Evolutionary conservation across 2,113 vertebrate species (phyloP).

Genomic region (Balaeniceps rex): DNA sequence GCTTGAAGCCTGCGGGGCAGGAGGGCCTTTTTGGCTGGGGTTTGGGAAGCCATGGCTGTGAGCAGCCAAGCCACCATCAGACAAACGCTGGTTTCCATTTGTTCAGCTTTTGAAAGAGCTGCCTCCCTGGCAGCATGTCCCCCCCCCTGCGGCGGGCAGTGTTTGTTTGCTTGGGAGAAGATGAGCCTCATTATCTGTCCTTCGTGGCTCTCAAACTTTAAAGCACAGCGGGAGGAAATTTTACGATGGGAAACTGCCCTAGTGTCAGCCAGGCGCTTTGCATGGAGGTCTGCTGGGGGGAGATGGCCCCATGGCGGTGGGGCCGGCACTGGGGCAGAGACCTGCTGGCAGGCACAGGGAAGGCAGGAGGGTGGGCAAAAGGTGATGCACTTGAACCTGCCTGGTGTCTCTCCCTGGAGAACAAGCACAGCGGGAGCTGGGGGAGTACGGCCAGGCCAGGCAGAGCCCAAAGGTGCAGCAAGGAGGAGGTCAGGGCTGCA

Average conservation of each 20-base stretch:
- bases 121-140: not conserved
- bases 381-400: not conserved
- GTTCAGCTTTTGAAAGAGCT: constrained; percentile 10
- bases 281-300: not conserved
- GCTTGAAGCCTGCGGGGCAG: not conserved
- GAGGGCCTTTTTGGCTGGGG: not conserved
- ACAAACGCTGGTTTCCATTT: constrained; percentile 2
- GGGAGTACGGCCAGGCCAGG: not conserved
- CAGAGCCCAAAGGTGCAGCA: rapidly evolving
- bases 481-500: not conserved
- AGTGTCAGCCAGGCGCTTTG: not conserved
- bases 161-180: constrained; percentile 51
- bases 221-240: constrained; percentile 23
- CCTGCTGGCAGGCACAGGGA: not conserved
- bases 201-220: not conserved
- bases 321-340: not conserved
- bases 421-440: not conserved
- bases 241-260: constrained; percentile 45
- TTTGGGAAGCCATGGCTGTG: not conserved
- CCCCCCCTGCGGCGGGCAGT: not conserved
- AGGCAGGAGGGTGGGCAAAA: not conserved
- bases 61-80: not conserved
- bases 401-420: rapidly evolving
- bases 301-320: rapidly evolving
- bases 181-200: constrained; percentile 37